Base-by-base conservation (phyloP, 1,140 invertebrate species). In the Zaprionus vittiger region DNA sequence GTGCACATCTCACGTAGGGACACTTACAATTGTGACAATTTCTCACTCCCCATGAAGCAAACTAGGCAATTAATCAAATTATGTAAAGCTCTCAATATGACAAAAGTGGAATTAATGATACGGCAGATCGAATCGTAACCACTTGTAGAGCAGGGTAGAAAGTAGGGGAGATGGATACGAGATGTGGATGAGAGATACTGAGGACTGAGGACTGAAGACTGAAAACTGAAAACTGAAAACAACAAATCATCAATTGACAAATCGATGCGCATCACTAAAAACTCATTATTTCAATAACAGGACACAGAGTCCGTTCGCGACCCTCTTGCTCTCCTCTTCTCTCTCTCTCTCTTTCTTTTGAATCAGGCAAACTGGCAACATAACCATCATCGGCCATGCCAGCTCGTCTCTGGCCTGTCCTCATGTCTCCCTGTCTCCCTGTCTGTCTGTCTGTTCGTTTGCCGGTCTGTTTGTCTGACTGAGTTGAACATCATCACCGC, bases 211-310 rank as follows among this genome's bases (percentile, higher is more conserved):
- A 84, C 81, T 49, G 73, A 73, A 56, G 69, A 75, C 47, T 60
- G 73, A 79, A 79, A 83, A 84, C 81, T n/a, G 73, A 73, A 56
- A 74, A 75, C 47, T 60, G 73, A 79, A 79, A 83, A 84, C 81
- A 83, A 84, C 81, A 84, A 84, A 84, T 84, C 81, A 84, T 84
- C 81, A 83, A 84, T 84, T 84, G 81, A 84, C 81, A 84, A 84
- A 84, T 83, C 81, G 80, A 83, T 83, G 81, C 70, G 81, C 81
- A 83, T 83, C 81, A 83, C 81, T 84, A 83, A 84, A 83, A 84
- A 83, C 81, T 83, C 81, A 84, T 84, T 84, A 84, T 84, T 77
- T 66, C 81, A 84, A 84, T 83, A 84, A 83, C 77, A 84, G 77
- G 80, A 84, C 77, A 72, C 60, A 79, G 56, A 5, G 63, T 55